Base-by-base conservation (phyloP, 2,797 vertebrate genomes). In the Sus cebifrons region DNA sequence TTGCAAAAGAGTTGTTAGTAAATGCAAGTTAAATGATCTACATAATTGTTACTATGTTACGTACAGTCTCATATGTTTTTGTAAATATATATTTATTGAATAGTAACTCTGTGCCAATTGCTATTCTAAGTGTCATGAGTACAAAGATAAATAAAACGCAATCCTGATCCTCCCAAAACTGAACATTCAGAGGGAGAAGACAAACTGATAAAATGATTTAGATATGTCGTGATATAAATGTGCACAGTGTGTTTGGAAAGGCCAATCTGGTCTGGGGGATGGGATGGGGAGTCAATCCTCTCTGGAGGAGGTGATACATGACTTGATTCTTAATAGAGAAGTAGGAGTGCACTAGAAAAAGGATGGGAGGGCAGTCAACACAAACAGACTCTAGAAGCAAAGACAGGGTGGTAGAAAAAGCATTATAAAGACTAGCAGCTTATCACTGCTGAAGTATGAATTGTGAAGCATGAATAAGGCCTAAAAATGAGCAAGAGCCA, bases 161-260 rank as follows among this genome's bases (percentile, higher is more conserved):
- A 89, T 71, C 25, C 21, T 75, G 0, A 40, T 60, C 62, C 78
- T 86, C 52, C 20, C 77, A 21, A 29, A 91, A 12, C 21, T 84
- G 29, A 44, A 97, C 95, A 36, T 93, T 36, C 15, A 44, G 70
- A 92, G 27, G 15, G 25, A 88, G 25, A 88, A 96, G 44, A 60
- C n/a, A 91, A 95, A 62, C 2, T 86, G 16, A 91, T 88, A 25
- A 93, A 94, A 89, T 67, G 4, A 77, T 87, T 91, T 89, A 74
- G 29, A 91, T 56, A 6, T 62, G 58, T 9, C 32, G 5, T 71
- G 18, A 12, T 86, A 8, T 16, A 83, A 79, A 86, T 94, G 36
- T 25, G 11, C 15, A 64, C n/a, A 73, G 32, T 64, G 73, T 79
- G 0, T 67, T 87, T 68, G 32, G 20, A 96, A 17, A 20, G 25